Conservation (phyloP, 2,888 invertebrate species). For the Therioaphis trifolii region DNA sequence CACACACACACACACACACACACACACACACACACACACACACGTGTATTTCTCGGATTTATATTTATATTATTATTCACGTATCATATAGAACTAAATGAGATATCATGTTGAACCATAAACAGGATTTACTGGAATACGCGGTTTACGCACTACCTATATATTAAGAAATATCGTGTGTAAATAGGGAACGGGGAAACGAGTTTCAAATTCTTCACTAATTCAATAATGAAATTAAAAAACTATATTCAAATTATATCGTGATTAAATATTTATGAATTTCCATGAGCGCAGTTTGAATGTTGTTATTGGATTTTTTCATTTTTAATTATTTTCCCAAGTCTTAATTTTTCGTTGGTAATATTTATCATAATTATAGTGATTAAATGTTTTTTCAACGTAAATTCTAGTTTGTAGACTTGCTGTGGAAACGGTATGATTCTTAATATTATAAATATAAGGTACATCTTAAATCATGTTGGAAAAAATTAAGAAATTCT, state of each 20-base stretch:
- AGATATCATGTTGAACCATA: conserved; percentile 47
- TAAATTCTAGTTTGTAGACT: too few relatives aligned
- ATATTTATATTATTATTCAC: conserved; percentile 26
- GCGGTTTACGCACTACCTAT: neutral
- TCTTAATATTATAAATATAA: too few relatives aligned
- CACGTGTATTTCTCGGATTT: neutral
- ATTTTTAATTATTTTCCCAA: neutral
- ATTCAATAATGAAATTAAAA: conserved; percentile 16
- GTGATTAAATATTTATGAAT: conserved; percentile 39
- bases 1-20: neutral
- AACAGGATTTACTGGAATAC: conserved; percentile 57
- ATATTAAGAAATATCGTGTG: neutral
- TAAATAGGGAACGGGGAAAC: conserved; percentile 8
- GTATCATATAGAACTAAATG: conserved; percentile 48
- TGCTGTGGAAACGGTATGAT: too few relatives aligned
- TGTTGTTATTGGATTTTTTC: neutral
- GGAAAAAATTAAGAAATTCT: too few relatives aligned
- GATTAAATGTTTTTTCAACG: neutral
- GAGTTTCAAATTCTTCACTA: conserved; percentile 38
- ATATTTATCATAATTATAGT: neutral
- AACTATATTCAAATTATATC: neutral
- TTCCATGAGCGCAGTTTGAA: neutral
- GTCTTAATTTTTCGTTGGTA: neutral
- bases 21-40: neutral
- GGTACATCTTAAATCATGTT: too few relatives aligned